Conservation (phyloP, 2,797 vertebrate species). For the Limnodromus scolopaceus region DNA sequence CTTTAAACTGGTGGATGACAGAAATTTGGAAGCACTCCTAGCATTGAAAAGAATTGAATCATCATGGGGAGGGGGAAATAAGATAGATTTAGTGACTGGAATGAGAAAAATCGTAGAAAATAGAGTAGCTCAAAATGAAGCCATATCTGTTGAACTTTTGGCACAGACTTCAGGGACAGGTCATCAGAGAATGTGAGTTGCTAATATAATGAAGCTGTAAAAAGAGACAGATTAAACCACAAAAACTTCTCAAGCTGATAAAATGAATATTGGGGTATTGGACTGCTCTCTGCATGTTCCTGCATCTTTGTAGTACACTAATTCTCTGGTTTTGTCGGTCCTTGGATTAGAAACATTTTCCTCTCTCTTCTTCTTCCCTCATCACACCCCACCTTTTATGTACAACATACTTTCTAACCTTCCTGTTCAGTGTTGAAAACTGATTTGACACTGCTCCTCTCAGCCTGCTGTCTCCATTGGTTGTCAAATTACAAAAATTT, state of each 20-base stretch:
- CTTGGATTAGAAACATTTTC: background rate
- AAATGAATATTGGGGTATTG: background rate
- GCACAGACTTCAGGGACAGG: background rate
- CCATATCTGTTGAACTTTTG: background rate
- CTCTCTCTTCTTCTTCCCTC: background rate
- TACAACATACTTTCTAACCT: background rate
- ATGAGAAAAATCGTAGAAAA: background rate
- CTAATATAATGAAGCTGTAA: background rate
- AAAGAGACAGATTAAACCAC: background rate
- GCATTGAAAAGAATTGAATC: background rate
- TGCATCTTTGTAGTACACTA: background rate
- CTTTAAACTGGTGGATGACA: background rate
- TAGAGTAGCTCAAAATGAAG: background rate
- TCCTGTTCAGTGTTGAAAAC: background rate
- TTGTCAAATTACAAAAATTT: background rate
- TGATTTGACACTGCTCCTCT: background rate
- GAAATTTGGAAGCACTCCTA: background rate
- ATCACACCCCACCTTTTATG: background rate
- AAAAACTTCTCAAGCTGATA: background rate
- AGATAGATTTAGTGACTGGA: background rate
- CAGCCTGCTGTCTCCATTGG: background rate
- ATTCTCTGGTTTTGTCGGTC: background rate
- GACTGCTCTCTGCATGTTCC: background rate
- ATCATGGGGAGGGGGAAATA: background rate
- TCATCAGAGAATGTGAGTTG: background rate